Evolutionary conservation across 2,113 vertebrate species (phyloP), one percentile per base, ranked within the genome.

Genomic region (Echinops telfairi): DNA sequence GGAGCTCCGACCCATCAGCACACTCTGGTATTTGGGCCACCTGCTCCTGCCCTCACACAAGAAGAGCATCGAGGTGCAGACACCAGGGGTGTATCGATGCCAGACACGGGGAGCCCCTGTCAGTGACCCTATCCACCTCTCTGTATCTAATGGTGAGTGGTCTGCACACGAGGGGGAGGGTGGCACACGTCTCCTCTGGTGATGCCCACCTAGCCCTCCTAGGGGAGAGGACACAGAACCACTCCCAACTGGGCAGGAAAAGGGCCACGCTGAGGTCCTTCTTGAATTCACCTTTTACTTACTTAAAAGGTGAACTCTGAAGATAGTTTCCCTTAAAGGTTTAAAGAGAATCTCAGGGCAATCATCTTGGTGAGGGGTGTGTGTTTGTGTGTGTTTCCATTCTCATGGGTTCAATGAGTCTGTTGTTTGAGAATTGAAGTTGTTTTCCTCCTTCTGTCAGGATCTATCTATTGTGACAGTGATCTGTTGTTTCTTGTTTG

Each of bases 1-100:
- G 73, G 97, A 96, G 38, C 86, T 96, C 14, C 79, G 90, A n/a
- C 96, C 96, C 22, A 90, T 96, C 73, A 94, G 33, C 83, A 97
- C 96, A 2, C 96, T 97, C n/a, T 97, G 97, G 97, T 97, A 97
- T 33, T n/a, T 93, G 94, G 97, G 97, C 6, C 97, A 97, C 62
- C 71, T 94, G 2, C 96, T 96, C 6, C 90, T 97, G 53, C 96
- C 97, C 17, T 95, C 94, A 4, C 95, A 97, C 33, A 92, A 95
- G 88, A 96, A 88, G 73, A 97, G 90, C 90, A 94, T 97, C 0
- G 97, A 97, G 62, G 96, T 97, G 8, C 96, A 97, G 88, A 53
- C 93, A 0, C 94, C 97, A 9, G 97, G 97, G 10, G 92, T 95
- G 4, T 97, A 97, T 27, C 86, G 97, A 43, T 97, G 97, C 78